Conservation (phyloP, 2,797 vertebrate species). For the Otus scops region DNA sequence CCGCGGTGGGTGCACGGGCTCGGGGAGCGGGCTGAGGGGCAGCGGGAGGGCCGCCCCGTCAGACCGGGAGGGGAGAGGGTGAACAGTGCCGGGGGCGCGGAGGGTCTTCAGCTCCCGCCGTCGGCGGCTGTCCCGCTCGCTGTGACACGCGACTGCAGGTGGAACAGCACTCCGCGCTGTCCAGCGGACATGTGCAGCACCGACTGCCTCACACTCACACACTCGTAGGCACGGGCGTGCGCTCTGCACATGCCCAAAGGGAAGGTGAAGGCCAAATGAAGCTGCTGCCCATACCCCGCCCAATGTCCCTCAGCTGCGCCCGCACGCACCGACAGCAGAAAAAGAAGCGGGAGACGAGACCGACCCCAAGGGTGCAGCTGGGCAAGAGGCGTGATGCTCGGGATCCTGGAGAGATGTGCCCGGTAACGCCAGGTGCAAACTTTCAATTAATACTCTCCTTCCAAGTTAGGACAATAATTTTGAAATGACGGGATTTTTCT, state of each 20-base stretch:
- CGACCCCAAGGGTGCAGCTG: background rate
- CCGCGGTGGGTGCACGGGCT: background rate
- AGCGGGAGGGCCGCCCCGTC: background rate
- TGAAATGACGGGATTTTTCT: background rate
- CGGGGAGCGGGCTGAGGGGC: background rate
- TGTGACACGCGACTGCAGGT: background rate
- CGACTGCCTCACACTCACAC: accelerated
- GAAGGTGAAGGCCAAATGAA: background rate
- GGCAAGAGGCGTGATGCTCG: background rate
- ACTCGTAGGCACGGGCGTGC: background rate
- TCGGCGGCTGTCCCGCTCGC: background rate
- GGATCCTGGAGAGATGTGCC: background rate
- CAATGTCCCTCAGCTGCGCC: accelerated
- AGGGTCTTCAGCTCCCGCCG: background rate
- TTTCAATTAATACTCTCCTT: background rate
- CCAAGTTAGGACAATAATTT: background rate
- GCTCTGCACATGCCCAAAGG: background rate
- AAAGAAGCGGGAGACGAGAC: background rate
- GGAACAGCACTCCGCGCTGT: background rate
- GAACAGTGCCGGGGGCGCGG: background rate
- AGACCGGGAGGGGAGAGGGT: background rate
- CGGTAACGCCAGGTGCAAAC: accelerated
- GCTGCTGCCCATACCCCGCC: background rate
- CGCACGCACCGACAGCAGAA: accelerated
- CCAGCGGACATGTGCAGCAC: background rate